Conservation (phyloP, 1,140 invertebrate species). For the Lasaia peninsularis region DNA sequence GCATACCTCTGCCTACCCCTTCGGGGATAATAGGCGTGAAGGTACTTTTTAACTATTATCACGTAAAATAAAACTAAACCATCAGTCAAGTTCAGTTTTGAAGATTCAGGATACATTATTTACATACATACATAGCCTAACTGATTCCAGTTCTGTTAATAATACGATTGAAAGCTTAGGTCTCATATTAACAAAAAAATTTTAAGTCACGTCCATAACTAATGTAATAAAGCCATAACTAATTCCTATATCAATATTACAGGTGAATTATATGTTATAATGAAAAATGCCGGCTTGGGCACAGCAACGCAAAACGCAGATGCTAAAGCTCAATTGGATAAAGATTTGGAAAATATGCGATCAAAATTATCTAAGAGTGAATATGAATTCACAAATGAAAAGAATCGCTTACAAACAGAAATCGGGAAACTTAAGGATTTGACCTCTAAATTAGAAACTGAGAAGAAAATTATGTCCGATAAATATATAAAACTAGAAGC, state of each 20-base stretch:
- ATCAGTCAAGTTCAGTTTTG: too few relatives aligned
- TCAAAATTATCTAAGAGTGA: constrained; percentile 69
- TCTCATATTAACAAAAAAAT: too few relatives aligned
- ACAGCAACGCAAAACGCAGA: constrained; percentile 72
- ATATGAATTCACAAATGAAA: constrained; percentile 74
- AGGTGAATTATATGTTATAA: constrained; percentile 82
- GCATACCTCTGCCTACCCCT: too few relatives aligned
- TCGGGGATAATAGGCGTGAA: too few relatives aligned
- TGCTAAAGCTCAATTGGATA: constrained; percentile 58
- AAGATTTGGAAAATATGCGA: constrained; percentile 73
- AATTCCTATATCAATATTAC: background rate
- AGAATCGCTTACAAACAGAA: constrained; percentile 74
- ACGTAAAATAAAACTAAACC: too few relatives aligned
- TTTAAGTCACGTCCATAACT: too few relatives aligned
- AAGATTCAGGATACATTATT: too few relatives aligned
- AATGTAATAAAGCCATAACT: background rate
- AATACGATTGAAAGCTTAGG: too few relatives aligned
- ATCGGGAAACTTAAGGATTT: constrained; percentile 71
- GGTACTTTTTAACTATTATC: too few relatives aligned
- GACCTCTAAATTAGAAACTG: constrained; percentile 67
- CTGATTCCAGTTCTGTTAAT: too few relatives aligned
- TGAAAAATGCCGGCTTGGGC: constrained; percentile 79
- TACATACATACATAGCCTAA: too few relatives aligned
- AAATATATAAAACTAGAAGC: constrained; percentile 74
- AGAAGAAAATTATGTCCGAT: constrained; percentile 65